Evolutionary conservation across 2,888 invertebrate genomes (phyloP), one percentile per base, ranked within the genome.

Genomic region (Liodrosophila aerea): DNA sequence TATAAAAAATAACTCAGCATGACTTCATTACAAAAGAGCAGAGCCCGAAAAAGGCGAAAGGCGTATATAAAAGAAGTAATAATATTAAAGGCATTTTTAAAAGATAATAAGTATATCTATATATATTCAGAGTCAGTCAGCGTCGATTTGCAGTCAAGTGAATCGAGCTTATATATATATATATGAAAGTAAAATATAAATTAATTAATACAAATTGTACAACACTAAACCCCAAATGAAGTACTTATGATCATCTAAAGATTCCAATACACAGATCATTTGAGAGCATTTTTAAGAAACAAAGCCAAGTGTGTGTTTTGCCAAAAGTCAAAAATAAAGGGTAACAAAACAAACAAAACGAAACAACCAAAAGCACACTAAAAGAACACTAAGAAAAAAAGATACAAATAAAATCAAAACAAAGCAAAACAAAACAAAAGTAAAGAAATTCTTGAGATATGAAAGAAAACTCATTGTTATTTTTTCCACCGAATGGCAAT

Each of bases 361-460:
- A 5, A 22, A 22, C 22, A 22, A 22, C 2, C 22, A 22, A 22
- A 22, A 22, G 3, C 47, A 66, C 27, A 62, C 61, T 67, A 53
- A 31, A 37, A 54, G 12, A 43, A 44, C 65, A 56, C 46, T 41
- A 49, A 67, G 44, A 53, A 58, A 37, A 54, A 47, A 37, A 34
- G n/a, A 43, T 56, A 70, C 67, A 61, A 56, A 66, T 78, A 85
- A 85, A 85, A 86, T 80, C 84, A 86, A 85, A 75, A 84, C 86
- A 84, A 86, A 69, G 71, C 64, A 61, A 66, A 73, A 81, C 49
- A 56, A 62, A 66, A 60, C 65, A 85, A 74, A 73, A 66, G 50
- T 57, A 54, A 73, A 65, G 62, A 73, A 76, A 85, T 85, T 73
- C 76, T 82, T 74, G 75, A 82, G 67, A 82, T 74, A 80, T 85